Evolutionary conservation across 2,888 invertebrate genomes (phyloP), one percentile per base, ranked within the genome.

Genomic region (Meganola albula): DNA sequence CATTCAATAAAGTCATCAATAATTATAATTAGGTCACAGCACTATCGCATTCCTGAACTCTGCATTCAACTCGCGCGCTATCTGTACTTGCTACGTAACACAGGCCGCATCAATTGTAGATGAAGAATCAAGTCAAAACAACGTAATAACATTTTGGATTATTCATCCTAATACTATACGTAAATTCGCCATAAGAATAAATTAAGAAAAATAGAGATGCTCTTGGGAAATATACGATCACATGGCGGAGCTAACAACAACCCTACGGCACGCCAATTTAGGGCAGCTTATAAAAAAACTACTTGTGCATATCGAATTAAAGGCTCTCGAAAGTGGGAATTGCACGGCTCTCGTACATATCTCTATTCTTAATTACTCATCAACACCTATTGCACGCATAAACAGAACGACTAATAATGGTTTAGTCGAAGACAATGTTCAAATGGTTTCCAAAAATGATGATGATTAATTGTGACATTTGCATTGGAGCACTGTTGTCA

Each of bases 191-290:
- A n/a, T n/a, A n/a, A n/a, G n/a, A n/a, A n/a, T n/a, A n/a, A n/a
- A n/a, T n/a, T n/a, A n/a, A n/a, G n/a, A n/a, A n/a, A n/a, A n/a
- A n/a, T n/a, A n/a, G n/a, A n/a, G n/a, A 27, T 36, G 16, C 34
- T 46, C 9, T 42, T 47, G 27, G 37, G 44, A 3, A 38, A 40
- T 12, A 39, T 48, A 11, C 27, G 42, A 16, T 24, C 30, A 7
- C 42, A 48, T 21, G 40, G 42, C 24, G 44, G 48, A 3, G 22
- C 25, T 10, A 44, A 44, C 28, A 48, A 48, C 16, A 44, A 48
- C 16, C 48, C 44, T 4, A 48, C 42, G 9, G 32, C 35, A 4
- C 22, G 27, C 16, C 38, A 44, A 28, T 37, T 44, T 14, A 31
- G 21, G 11, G 25, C 42, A 12, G 30, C 36, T 0, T 48, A 44